Conservation (phyloP, 2,888 invertebrate genomes). For the Aphrophora alni region DNA sequence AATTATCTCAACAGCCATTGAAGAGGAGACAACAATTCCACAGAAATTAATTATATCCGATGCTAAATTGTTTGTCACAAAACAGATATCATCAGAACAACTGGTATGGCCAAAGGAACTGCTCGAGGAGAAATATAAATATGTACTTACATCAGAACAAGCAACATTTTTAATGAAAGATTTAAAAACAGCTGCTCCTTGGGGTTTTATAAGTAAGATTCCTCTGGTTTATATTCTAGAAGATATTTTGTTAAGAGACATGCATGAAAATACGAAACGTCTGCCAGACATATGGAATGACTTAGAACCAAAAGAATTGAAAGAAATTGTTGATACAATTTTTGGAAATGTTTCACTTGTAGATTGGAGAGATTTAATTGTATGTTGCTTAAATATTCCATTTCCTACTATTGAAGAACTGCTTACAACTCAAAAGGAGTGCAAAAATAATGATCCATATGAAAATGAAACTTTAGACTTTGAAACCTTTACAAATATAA, state of each 20-base stretch:
- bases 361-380: conserved; percentile 72
- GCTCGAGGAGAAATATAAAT: neutral
- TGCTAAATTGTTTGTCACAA: neutral
- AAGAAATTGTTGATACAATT: conserved; percentile 55
- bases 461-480: neutral
- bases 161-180: neutral
- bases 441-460: neutral
- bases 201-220: neutral
- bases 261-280: neutral
- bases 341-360: conserved; percentile 65
- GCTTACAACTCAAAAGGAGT: neutral
- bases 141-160: neutral
- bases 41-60: neutral
- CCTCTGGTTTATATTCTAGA: neutral
- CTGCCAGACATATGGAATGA: neutral
- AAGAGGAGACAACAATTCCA: neutral
- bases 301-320: conserved; percentile 22
- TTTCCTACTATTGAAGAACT: conserved; percentile 63
- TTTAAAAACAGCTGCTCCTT: neutral
- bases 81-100: neutral
- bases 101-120: neutral
- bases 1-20: neutral
- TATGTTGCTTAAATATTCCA: conserved; percentile 64
- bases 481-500: conserved; percentile 44
- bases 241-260: neutral